Conservation (phyloP, 2,888 invertebrate species). For the Ptycholaimellus sp. region DNA sequence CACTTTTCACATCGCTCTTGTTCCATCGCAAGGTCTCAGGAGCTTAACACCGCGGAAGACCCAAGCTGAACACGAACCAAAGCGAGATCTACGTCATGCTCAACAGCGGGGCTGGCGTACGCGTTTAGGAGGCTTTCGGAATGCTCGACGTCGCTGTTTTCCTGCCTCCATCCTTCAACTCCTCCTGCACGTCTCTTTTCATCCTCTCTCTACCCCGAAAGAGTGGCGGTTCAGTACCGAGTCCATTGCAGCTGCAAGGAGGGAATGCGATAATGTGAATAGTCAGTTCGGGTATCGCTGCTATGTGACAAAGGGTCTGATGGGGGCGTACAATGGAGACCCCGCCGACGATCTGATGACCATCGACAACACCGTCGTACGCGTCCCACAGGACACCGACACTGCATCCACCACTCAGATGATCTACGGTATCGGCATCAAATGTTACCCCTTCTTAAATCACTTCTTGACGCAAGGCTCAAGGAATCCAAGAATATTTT, state of each 20-base stretch:
- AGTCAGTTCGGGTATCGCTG: slow-evolving; percentile 8
- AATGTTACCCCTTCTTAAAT: slow-evolving; percentile 1
- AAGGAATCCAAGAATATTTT: not conserved
- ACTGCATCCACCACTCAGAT: slow-evolving; percentile 12
- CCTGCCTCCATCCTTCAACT: slow-evolving; percentile 31
- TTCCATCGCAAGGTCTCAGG: no score
- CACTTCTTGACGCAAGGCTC: not conserved
- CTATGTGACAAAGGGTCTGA: slow-evolving; percentile 15
- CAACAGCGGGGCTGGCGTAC: slow-evolving; percentile 69
- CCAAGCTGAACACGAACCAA: slow-evolving; percentile 27
- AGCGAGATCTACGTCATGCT: slow-evolving; percentile 43
- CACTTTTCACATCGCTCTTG: slow-evolving; percentile 24
- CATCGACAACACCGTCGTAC: slow-evolving; percentile 6
- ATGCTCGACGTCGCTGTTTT: slow-evolving; percentile 16
- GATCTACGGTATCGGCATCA: slow-evolving; percentile 9
- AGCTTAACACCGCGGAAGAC: slow-evolving; percentile 65
- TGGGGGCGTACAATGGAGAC: slow-evolving; percentile 19
- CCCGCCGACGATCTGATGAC: slow-evolving; percentile 18
- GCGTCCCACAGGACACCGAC: slow-evolving; percentile 11
- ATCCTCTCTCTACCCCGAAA: no score
- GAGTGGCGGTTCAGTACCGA: no score
- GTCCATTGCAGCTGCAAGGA: no score
- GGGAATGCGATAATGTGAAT: no score
- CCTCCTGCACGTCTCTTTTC: slow-evolving; percentile 43
- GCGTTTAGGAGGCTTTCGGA: slow-evolving; percentile 68